Evolutionary conservation across 1,140 invertebrate species (phyloP).

Genomic region (Bombus affinis): DNA sequence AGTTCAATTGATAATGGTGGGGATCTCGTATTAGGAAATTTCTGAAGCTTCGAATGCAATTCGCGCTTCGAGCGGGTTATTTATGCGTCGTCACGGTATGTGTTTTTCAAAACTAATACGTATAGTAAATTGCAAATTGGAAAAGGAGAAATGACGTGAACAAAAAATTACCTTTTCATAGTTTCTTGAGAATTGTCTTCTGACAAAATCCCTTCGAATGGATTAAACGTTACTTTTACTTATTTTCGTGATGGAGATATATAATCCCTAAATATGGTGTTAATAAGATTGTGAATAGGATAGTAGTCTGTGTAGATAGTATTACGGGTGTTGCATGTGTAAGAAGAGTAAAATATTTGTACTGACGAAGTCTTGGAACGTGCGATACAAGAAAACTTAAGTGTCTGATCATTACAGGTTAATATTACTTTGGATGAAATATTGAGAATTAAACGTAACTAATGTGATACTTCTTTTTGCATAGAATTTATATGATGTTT

Average conservation of each 20-base stretch:
- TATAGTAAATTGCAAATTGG: background rate
- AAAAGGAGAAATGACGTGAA: background rate
- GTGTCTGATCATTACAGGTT: background rate
- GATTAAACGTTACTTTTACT: background rate
- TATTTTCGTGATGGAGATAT: background rate
- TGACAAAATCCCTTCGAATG: background rate
- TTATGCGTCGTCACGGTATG: background rate
- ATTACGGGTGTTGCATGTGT: background rate
- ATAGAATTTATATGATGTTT: background rate
- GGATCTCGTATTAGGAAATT: constrained; percentile 16
- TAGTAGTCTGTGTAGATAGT: background rate
- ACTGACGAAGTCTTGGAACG: background rate
- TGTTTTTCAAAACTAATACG: background rate
- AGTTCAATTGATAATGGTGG: constrained; percentile 33
- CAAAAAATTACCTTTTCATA: background rate
- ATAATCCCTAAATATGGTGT: background rate
- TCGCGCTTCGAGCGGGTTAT: background rate
- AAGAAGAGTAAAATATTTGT: background rate
- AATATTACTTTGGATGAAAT: background rate
- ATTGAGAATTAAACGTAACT: background rate
- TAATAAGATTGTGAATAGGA: background rate
- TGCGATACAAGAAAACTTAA: too few relatives aligned
- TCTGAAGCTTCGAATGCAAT: constrained; percentile 15
- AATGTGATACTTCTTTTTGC: background rate
- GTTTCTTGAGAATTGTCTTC: background rate